Conservation (phyloP, 1,140 invertebrate species). For the Drosophila erecta region DNA sequence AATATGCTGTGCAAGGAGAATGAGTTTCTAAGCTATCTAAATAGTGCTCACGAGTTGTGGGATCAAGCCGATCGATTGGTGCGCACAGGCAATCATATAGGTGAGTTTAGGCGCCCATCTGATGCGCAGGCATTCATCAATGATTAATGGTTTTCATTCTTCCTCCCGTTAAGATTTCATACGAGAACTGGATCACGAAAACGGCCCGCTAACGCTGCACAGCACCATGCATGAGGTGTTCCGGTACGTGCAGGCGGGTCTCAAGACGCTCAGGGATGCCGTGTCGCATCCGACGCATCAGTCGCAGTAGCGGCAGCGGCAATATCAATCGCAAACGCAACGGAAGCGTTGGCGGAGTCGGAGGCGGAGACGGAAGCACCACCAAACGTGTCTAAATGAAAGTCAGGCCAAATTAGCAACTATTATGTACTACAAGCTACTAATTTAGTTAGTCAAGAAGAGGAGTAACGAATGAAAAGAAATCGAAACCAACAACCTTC, state of each 20-base stretch:
- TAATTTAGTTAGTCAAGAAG: constrained; percentile 59
- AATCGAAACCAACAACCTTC: constrained; percentile 59
- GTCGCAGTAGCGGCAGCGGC: constrained; percentile 52
- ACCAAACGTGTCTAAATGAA: constrained; percentile 81
- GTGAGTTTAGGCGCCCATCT: constrained; percentile 84
- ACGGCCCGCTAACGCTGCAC: constrained; percentile 90
- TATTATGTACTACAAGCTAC: constrained; percentile 61
- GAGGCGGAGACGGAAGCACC: constrained; percentile 41
- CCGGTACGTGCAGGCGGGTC: constrained; percentile 90
- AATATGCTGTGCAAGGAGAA: constrained; percentile 89
- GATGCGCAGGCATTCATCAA: neutral
- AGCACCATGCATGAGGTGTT: constrained; percentile 91
- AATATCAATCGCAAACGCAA: constrained; percentile 3
- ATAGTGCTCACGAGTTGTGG: constrained; percentile 91
- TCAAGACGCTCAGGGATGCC: constrained; percentile 85
- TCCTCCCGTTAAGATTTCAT: constrained; percentile 89
- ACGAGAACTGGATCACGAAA: constrained; percentile 89
- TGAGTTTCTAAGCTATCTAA: constrained; percentile 87
- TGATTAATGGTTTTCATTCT: neutral
- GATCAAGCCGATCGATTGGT: constrained; percentile 90
- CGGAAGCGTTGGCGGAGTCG: constrained; percentile 9
- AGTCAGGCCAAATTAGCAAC: constrained; percentile 82
- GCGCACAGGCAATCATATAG: constrained; percentile 88
- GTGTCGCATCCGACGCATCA: constrained; percentile 66
- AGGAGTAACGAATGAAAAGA: constrained; percentile 31